Evolutionary conservation across 2,888 invertebrate genomes (phyloP), one percentile per base, ranked within the genome.

Genomic region (Gymnoscelis rufifasciata): DNA sequence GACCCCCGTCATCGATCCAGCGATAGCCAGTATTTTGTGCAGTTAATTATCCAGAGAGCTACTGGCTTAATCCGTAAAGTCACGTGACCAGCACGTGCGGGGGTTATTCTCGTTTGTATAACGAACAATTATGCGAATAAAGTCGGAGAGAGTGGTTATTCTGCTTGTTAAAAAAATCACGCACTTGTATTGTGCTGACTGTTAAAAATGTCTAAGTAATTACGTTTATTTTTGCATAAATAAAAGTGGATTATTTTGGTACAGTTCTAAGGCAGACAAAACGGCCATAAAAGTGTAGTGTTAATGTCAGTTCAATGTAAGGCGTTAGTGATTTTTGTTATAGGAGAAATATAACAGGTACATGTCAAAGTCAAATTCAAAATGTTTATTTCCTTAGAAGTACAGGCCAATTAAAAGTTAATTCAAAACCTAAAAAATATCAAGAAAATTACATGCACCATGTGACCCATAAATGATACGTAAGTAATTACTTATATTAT

Each of bases 11-110:
- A 50, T 74, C 71, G 80, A 78, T 74, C 76, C 78, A 76, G 36
- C 45, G 46, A 51, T 52, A 49, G 47, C 68, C 66, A 72, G 73
- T 74, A 75, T 82, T 87, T 86, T 86, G 81, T 82, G 75, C 74
- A 80, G 86, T 83, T 88, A 87, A 88, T 88, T 87, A 87, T 83
- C 82, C 79, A 73, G 71, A 70, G 70, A 68, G 67, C 67, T 71
- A 71, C 71, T 59, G 73, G 69, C 71, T 76, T 87, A 84, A 88
- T 87, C 87, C 86, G 70, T 68, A 59, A 59, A 71, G 86, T 73
- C 87, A 86, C 87, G 87, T 86, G 87, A 78, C 78, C 64, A 68
- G 79, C 87, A 88, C 87, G 87, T 83, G 87, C 77, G 58, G 57
- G 64, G 65, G 66, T 63, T 73, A 77, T 75, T 74, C 68, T 68